Base-by-base conservation (phyloP, 2,113 vertebrate species). In the Engraulis encrasicolus region DNA sequence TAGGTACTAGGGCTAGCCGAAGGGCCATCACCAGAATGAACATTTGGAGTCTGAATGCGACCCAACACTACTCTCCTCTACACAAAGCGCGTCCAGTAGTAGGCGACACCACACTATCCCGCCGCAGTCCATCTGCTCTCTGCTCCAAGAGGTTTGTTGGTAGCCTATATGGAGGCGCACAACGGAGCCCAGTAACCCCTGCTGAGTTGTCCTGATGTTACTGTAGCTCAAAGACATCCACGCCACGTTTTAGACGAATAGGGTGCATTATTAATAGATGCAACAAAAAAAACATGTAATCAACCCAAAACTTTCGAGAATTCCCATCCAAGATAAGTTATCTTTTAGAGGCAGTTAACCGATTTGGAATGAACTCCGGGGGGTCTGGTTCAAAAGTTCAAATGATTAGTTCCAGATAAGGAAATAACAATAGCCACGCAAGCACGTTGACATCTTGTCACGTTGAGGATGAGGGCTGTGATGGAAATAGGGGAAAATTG, bases 331-430 rank as follows among this genome's bases (percentile, higher is more conserved):
- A n/a, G n/a, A n/a, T 14, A 23, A 11, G 2, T 61, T 61, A 61
- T 27, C n/a, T 61, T 61, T 61, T 12, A 11, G n/a, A 27, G 27
- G n/a, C 2, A 61, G 58, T 61, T 23, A 27, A 31, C 58, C 27
- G 58, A 11, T 31, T 66, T 66, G 3, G 58, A 66, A 31, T 27
- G 9, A 66, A 38, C 81, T 40, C 54, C 81, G 71, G 37, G 54
- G 81, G 37, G 37, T 31, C 27, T 19, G 19, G 66, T 77, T 48
- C 19, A 18, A 82, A 82, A 49, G 61, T 48, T 82, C 81, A 80
- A 80, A 58, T 58, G 37, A 18, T 23, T 71, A 27, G 31, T 81
- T 71, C 58, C 58, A 66, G 23, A 66, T 66, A 66, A 66, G n/a
- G 11, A 19, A 19, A 58, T 45, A 58, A 58, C 54, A 58, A 58